These are phyloP conservation scores for Anguilla anguilla DNA, from an alignment of 2,797 vertebrate genomes.

Conservation along the genomic window DNA sequence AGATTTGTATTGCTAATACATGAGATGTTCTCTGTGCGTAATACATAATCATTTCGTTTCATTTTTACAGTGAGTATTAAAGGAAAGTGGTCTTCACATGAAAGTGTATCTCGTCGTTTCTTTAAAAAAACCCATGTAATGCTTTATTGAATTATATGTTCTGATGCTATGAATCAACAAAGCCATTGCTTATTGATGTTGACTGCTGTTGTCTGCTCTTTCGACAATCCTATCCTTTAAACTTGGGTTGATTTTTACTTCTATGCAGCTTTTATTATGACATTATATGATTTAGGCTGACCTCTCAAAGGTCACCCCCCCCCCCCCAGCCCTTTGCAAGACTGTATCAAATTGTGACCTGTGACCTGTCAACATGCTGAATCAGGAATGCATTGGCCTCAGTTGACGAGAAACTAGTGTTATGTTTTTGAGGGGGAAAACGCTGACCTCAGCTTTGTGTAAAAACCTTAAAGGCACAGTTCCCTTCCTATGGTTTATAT, in stretches of 20 bases:
- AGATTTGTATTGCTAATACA: not conserved
- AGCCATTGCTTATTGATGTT: not conserved
- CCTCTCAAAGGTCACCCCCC: not conserved
- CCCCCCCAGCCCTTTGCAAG: not conserved
- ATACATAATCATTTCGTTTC: not conserved
- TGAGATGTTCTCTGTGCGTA: not conserved
- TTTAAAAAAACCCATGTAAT: not conserved
- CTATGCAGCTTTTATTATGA: not conserved
- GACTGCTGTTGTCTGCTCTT: not conserved
- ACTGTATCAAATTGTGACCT: not conserved
- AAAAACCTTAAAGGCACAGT: not conserved
- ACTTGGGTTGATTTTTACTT: too few relatives aligned
- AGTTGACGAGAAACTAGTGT: not conserved
- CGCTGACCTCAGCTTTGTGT: not conserved
- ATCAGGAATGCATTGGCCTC: not conserved
- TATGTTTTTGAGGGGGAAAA: not conserved
- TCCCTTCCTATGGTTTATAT: not conserved
- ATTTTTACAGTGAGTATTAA: not conserved
- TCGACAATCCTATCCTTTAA: not conserved
- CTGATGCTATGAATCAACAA: not conserved
- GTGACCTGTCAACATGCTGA: not conserved
- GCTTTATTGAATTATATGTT: not conserved
- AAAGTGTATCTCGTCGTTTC: not conserved
- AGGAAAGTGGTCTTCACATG: not conserved
- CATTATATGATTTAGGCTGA: not conserved